Base-by-base conservation (phyloP, 2,113 vertebrate genomes). In the Anas platyrhynchos region DNA sequence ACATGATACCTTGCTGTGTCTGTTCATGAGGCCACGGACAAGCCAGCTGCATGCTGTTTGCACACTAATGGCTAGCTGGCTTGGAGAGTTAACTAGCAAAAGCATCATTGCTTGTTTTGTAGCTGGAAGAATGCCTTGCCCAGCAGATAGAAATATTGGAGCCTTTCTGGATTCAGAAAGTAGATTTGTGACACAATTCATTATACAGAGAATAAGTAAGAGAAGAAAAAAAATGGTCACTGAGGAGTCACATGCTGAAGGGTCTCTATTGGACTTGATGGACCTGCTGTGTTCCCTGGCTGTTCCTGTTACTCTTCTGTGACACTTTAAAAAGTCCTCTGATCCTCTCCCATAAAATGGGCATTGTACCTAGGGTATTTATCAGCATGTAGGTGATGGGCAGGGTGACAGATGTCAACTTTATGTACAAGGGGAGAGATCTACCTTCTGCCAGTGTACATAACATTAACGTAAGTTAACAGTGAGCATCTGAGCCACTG, bases 1-100 rank as follows among this genome's bases (percentile, higher is more conserved):
- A 52, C 15, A 31, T 0, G 0, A 11, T 4, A 21, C 9, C 17
- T 80, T 86, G n/a, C 52, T 63, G 3, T 46, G 55, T 44, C 50
- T 92, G 36, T 77, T 83, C 44, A 9, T 58, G 61, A 58, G 54
- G 29, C 15, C 83, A 63, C 3, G 2, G n/a, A 50, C 9, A 75
- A 87, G 50, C 34, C 65, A 83, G 26, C 9, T 55, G 48, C 20
- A 13, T 69, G 25, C 9, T 73, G 71, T 88, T 65, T 83, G 41
- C 11, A 7, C 20, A 17, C 2, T 62, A 34, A 34, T 54, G 11
- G 15, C 31, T 76, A 58, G n/a, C 13, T 61, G 56, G 16, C 22
- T 68, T 44, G 54, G 18, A 73, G 16, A 80, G 46, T 8, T 72
- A 58, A 69, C 71, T 87, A 72, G 5, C 17, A 81, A 85, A 15